Evolutionary conservation across 2,888 invertebrate genomes (phyloP).

Genomic region (Encarsia formosa): DNA sequence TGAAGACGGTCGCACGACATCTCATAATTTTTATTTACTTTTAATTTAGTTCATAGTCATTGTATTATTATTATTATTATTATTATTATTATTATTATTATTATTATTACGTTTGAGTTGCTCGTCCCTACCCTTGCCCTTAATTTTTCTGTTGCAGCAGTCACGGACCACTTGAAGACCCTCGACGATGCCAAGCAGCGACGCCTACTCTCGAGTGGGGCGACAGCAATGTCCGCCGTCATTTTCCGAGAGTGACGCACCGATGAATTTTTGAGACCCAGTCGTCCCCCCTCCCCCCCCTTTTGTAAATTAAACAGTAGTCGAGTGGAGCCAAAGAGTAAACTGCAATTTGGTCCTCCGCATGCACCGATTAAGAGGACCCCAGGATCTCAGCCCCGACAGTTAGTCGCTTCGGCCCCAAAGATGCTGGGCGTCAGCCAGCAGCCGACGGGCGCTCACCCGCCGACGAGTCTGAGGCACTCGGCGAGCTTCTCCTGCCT

Average conservation of each 20-base stretch:
- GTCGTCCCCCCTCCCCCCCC: not conserved
- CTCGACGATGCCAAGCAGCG: conserved; percentile 16
- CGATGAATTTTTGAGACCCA: not conserved
- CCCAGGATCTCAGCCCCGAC: too few species aligned
- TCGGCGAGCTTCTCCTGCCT: conserved; percentile 54
- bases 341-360: too few species aligned
- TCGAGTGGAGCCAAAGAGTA: too few species aligned
- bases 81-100: too few species aligned
- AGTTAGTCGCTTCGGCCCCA: too few species aligned
- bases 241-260: conserved; percentile 1
- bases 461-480: conserved; percentile 51
- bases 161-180: not conserved
- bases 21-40: too few species aligned
- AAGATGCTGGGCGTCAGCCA: conserved; percentile 50
- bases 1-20: too few species aligned
- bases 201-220: too few species aligned
- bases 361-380: too few species aligned
- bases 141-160: conserved; percentile 49
- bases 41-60: too few species aligned
- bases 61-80: too few species aligned
- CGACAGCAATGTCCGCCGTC: conserved; percentile 3
- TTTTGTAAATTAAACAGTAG: too few species aligned
- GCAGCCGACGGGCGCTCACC: conserved; percentile 35
- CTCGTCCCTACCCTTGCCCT: conserved; percentile 46
- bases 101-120: conserved; percentile 40